Evolutionary conservation across 2,888 invertebrate genomes (phyloP).

Genomic region (Latheticus oryzae): DNA sequence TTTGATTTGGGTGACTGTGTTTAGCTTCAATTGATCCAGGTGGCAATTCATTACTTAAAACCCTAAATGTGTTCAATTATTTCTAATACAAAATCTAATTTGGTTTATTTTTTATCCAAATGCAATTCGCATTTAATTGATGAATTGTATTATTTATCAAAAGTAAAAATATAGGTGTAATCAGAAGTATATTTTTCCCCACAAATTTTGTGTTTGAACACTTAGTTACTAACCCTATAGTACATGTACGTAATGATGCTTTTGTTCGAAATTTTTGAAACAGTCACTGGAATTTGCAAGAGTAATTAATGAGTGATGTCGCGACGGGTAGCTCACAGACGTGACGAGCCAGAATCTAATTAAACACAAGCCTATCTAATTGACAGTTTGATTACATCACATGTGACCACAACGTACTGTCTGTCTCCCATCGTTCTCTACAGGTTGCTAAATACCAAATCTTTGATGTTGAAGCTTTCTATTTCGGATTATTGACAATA

Average conservation of each 20-base stretch:
- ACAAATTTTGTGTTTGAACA: too few species aligned
- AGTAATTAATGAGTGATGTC: conserved; percentile 55
- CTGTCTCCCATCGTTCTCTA: conserved; percentile 38
- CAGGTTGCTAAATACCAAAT: conserved; percentile 36
- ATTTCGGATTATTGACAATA: too few species aligned
- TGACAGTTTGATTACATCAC: conserved; percentile 65
- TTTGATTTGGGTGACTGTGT: conserved; percentile 38
- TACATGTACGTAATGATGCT: conserved; percentile 31
- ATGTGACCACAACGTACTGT: conserved; percentile 53
- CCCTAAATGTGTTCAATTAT: too few species aligned
- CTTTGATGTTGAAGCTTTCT: conserved; percentile 30
- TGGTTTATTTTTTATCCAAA: too few species aligned
- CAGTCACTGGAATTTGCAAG: conserved; percentile 46
- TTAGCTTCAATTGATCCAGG: conserved; percentile 31
- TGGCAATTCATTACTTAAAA: conserved; percentile 32
- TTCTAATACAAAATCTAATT: too few species aligned
- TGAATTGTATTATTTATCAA: too few species aligned
- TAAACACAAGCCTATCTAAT: conserved; percentile 63
- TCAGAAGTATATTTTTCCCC: too few species aligned
- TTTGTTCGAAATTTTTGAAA: conserved; percentile 34
- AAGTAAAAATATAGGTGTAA: too few species aligned
- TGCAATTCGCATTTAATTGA: too few species aligned
- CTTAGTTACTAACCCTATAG: too few species aligned
- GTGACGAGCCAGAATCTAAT: conserved; percentile 60
- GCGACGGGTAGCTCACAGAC: conserved; percentile 52